These are phyloP conservation scores for Paramormyrops kingsleyae DNA, from an alignment of 2,113 vertebrate genomes.

Conservation along the genomic window DNA sequence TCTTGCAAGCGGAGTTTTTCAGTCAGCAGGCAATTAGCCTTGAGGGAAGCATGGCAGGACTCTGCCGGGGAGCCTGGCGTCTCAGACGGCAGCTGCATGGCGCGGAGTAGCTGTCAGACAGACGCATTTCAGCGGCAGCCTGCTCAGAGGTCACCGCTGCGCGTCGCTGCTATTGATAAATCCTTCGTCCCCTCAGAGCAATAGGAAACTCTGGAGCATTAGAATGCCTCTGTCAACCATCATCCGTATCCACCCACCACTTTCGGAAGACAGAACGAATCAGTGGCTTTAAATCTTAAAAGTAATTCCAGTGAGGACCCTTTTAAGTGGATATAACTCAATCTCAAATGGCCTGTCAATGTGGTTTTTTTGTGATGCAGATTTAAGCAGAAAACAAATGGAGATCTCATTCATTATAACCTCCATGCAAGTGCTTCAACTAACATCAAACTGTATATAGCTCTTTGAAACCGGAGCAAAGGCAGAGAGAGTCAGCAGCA, in stretches of 20 bases:
- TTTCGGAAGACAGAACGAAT: slow-evolving; percentile 19
- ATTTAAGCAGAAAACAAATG: not conserved
- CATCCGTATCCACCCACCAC: slow-evolving; percentile 28
- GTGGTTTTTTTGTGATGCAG: not conserved
- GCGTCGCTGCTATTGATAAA: slow-evolving; percentile 51
- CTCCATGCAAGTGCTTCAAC: not conserved
- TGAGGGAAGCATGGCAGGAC: slow-evolving; percentile 1
- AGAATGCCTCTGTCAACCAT: slow-evolving; percentile 47
- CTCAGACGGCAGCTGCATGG: slow-evolving; percentile 36
- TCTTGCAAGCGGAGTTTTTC: not conserved
- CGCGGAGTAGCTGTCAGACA: slow-evolving; percentile 42
- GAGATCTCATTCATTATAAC: not conserved
- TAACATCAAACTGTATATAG: not conserved
- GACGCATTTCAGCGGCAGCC: slow-evolving; percentile 33
- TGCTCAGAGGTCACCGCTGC: slow-evolving; percentile 36
- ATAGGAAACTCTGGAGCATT: slow-evolving; percentile 36
- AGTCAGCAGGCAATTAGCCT: slow-evolving; percentile 18
- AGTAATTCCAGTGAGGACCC: not conserved
- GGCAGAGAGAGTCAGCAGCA: not conserved
- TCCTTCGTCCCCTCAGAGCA: slow-evolving; percentile 38
- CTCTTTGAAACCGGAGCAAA: not conserved
- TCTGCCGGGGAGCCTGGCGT: slow-evolving; percentile 20
- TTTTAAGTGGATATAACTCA: slow-evolving; percentile 3
- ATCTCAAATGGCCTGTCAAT: not conserved
- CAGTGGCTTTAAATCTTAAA: not conserved